Evolutionary conservation across 2,797 vertebrate species (phyloP), one percentile per base, ranked within the genome.

Genomic region (Allobates femoralis): DNA sequence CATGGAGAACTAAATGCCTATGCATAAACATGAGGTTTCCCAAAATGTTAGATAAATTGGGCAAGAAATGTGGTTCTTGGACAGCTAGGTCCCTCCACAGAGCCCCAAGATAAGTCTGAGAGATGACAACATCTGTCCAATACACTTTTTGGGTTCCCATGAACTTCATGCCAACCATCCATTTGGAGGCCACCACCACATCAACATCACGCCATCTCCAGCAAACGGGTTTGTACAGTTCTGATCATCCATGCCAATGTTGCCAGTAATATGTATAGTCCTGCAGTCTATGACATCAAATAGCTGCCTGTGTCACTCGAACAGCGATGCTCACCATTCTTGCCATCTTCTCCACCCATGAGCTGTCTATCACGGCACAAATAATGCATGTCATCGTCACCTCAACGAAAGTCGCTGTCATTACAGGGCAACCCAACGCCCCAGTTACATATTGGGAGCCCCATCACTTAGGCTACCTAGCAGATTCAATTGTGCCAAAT

Each of bases 271-370:
- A n/a, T n/a, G n/a, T n/a, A n/a, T n/a, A n/a, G n/a, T n/a, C n/a
- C n/a, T n/a, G n/a, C n/a, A n/a, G n/a, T n/a, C n/a, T n/a, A n/a
- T n/a, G n/a, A n/a, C n/a, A n/a, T 46, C 28, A 26, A 34, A 58
- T 26, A 30, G n/a, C 79, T 55, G 23, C 53, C 37, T 26, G 15
- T 32, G 71, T 69, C 86, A 78, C 73, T 51, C 34, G 80, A 37
- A 55, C 55, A 14, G 19, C 28, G 12, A 56, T 30, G 26, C 21
- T 30, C 75, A 23, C 28, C 69, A 74, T 85, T 90, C 89, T 87
- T 89, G 88, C 89, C 90, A 80, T 88, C 89, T 89, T 88, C 89
- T 89, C 90, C 91, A 89, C 87, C 90, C 88, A 86, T 87, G 87
- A 58, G 2, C 56, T 46, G 78, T 64, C 55, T 0, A 46, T 79